Base-by-base conservation (phyloP, 1,140 invertebrate genomes). In the Papilio aristodemus region DNA sequence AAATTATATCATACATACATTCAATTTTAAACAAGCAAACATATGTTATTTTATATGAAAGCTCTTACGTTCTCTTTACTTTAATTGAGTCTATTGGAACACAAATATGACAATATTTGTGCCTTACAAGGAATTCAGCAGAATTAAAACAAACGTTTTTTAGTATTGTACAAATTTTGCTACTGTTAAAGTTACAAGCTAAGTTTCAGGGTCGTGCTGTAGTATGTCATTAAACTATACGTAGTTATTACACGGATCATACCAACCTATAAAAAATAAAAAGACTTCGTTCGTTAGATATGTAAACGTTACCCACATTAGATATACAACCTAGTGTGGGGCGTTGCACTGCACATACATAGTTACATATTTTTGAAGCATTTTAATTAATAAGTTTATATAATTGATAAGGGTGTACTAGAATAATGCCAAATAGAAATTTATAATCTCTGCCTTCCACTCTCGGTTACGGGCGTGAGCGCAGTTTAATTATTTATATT, bases 1-100 rank as follows among this genome's bases (percentile, higher is more conserved):
- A 81, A 81, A 83, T 77, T 80, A 68, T 25, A 66, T 68, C 64
- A 59, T 60, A 13, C 58, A 68, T 62, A 66, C 38, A 67, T 57
- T 58, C 39, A 63, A 11, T 17, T 19, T 25, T 19, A 13, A 19
- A 14, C 10, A 32, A 17, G 19, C 11, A 54, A 22, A 54, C 46
- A 54, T 19, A 25, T 22, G 19, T 54, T 11, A 54, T 17, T 9
- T 13, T 54, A 9, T 46, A 46, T 19, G 1, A 46, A 25, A 11
- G 17, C 10, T 54, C 22, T 54, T 4, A 54, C 9, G 5, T 25
- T 25, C 46, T n/a, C 46, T 54, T 54, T 54, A 11, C 46, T 17
- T 9, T 46, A 1, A n/a, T n/a, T n/a, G n/a, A 22, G 46, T 4
- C 11, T 22, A 54, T 22, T 54, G 11, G 22, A 22, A 19, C 10